Evolutionary conservation across 2,797 vertebrate genomes (phyloP).

Genomic region (Dicrostonyx torquatus): DNA sequence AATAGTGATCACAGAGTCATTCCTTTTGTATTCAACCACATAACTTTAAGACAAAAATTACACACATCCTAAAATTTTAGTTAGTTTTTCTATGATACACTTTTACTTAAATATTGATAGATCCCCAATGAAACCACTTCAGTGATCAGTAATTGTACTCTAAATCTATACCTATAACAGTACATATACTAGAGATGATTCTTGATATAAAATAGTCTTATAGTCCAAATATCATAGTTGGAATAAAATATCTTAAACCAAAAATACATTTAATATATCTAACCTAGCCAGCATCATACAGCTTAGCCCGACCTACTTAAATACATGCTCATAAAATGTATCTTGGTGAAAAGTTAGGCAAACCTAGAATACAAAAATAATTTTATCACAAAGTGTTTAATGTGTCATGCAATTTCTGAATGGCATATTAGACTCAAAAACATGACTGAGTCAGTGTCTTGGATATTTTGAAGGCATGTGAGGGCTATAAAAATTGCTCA

Average conservation of each 20-base stretch:
- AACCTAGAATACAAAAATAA: not conserved
- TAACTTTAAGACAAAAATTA: not conserved
- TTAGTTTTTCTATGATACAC: not conserved
- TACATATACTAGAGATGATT: not conserved
- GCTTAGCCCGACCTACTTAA: not conserved
- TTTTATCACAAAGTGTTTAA: not conserved
- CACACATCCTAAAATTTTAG: not conserved
- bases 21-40: not conserved
- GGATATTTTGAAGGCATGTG: not conserved
- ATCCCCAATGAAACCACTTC: not conserved
- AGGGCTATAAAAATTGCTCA: not conserved
- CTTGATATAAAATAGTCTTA: not conserved
- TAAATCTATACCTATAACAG: not conserved
- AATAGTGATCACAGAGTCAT: not conserved
- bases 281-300: not conserved
- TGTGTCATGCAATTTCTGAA: not conserved
- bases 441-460: too few relatives aligned
- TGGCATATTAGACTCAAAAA: not conserved
- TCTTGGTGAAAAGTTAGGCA: not conserved
- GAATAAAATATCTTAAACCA: not conserved
- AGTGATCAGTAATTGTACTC: not conserved
- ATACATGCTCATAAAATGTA: not conserved
- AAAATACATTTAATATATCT: not conserved
- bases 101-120: not conserved
- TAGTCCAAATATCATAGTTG: not conserved